A percentile compares a stretch with the other conserved stretches of the same genome.
Evolutionary conservation across 1,140 invertebrate genomes (phyloP).

Genomic region (Euglossa dilemma): DNA sequence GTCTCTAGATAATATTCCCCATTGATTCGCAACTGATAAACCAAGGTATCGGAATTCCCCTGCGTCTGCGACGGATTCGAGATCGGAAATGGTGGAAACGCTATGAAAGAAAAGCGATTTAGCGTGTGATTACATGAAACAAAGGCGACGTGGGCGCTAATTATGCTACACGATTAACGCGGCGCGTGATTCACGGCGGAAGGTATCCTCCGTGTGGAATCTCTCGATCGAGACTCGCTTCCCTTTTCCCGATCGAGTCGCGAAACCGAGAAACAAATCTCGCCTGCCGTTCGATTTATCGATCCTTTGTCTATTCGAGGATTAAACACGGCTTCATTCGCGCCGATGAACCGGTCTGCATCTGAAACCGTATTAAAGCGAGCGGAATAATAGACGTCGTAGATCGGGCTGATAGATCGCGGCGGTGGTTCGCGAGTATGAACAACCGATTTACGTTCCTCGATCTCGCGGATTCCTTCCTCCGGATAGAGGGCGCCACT

Average conservation of each 20-base stretch:
- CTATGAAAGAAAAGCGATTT: not conserved
- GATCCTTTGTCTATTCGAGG: not conserved
- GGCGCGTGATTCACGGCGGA: slow-evolving; percentile 6
- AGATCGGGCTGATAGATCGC: not conserved
- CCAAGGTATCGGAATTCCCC: no score
- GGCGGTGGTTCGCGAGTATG: not conserved
- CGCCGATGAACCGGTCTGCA: not conserved
- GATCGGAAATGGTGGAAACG: no score
- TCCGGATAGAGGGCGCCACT: not conserved
- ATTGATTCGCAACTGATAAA: no score
- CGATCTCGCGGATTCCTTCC: not conserved
- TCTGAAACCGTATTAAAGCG: not conserved
- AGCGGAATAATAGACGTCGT: not conserved
- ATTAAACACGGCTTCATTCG: not conserved
- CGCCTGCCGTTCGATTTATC: not conserved
- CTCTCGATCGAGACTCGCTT: not conserved
- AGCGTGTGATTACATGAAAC: not conserved
- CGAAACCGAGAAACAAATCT: not conserved
- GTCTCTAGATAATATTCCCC: no score
- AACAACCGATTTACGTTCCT: not conserved
- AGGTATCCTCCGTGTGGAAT: not conserved
- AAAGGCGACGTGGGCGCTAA: not conserved
- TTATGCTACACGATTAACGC: slow-evolving; percentile 13
- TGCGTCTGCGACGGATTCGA: no score
- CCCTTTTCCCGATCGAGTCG: not conserved